phyloP scores from a whole-genome alignment of 2,797 vertebrate species.

The Delichon dasypus region DNA sequence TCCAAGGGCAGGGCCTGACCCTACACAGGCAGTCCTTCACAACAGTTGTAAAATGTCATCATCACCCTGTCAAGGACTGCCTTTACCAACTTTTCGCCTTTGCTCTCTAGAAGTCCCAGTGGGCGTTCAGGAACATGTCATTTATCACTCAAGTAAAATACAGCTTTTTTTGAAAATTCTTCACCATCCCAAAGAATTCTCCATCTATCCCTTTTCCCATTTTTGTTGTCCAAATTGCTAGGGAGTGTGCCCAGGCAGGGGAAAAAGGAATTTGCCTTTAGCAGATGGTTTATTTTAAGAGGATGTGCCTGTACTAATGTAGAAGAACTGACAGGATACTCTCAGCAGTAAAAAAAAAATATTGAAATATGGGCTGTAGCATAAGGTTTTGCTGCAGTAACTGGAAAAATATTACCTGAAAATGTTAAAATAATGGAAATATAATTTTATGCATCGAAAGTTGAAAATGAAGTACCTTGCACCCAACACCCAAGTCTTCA shows the following conservation, averaged over 20 bases:
- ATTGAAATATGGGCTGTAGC: neutral
- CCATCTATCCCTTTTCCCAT: neutral
- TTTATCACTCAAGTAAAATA: neutral
- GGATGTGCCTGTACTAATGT: neutral
- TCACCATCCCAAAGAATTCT: neutral
- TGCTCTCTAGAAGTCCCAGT: neutral
- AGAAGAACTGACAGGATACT: conserved; percentile 21
- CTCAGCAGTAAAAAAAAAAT: neutral
- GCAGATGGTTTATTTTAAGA: conserved; percentile 51
- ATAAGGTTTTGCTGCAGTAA: conserved; percentile 39
- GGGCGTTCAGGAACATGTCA: neutral
- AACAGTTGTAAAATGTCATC: neutral
- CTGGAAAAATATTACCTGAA: neutral
- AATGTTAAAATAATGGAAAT: conserved; percentile 5
- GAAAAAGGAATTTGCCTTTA: conserved; percentile 14
- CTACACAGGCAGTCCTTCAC: neutral
- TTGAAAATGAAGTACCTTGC: neutral
- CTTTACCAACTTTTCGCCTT: neutral
- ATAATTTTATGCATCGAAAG: neutral
- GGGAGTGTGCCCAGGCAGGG: neutral
- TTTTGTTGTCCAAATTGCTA: neutral
- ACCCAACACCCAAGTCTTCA: neutral
- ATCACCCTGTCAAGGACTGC: neutral
- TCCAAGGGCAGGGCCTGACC: conserved; percentile 15
- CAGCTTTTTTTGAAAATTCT: neutral